Percentiles rank a stretch among this genome's conserved stretches.
Evolutionary conservation across 2,888 invertebrate species (phyloP).

Genomic region (Arrhopalites spinosus): DNA sequence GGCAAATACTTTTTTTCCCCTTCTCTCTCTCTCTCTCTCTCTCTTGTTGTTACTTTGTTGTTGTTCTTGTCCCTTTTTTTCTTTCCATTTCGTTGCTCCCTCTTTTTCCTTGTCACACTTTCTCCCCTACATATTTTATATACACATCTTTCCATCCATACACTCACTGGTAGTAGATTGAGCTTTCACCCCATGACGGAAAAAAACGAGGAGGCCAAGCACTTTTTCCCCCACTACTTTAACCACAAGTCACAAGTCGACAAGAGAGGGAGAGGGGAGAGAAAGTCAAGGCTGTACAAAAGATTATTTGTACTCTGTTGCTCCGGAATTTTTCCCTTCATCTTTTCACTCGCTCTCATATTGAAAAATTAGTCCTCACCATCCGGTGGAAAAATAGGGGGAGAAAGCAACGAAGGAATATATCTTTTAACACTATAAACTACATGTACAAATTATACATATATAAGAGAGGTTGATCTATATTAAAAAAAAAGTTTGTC

Average conservation of each 20-base stretch:
- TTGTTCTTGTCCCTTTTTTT: background rate
- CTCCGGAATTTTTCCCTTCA: background rate
- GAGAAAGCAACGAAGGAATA: conserved; percentile 8
- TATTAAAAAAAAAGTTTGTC: too few species aligned
- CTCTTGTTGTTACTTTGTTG: conserved; percentile 3
- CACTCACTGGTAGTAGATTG: too few species aligned
- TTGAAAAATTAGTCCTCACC: conserved; percentile 53
- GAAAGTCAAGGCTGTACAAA: background rate
- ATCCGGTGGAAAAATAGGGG: conserved; percentile 43
- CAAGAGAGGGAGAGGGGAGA: conserved; percentile 5
- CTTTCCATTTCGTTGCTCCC: background rate
- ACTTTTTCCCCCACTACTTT: background rate
- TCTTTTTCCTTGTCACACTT: background rate
- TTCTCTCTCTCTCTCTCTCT: background rate
- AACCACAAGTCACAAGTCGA: background rate
- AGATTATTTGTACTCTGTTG: background rate
- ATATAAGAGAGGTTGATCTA: too few species aligned
- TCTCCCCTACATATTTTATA: too few species aligned
- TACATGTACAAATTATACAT: too few species aligned
- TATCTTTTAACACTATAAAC: conserved; percentile 16
- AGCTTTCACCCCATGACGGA: conserved; percentile 3
- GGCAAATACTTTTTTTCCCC: background rate
- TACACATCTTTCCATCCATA: too few species aligned
- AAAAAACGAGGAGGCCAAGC: background rate
- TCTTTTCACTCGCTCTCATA: conserved; percentile 28